phyloP scores from a whole-genome alignment of 2,113 vertebrate species.

The Cnemophilus loriae region DNA sequence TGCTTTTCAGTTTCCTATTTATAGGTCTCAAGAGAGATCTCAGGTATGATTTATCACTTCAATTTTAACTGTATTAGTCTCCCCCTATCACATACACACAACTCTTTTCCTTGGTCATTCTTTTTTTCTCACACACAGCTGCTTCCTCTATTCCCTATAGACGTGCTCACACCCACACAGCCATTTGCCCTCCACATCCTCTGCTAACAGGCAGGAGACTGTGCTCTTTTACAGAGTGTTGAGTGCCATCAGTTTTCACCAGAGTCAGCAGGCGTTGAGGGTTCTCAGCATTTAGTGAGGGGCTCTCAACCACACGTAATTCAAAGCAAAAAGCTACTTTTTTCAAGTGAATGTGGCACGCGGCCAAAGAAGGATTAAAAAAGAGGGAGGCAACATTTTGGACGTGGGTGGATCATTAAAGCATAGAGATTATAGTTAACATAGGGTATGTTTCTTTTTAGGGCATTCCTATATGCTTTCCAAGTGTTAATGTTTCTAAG shows the following conservation, averaged over 20 bases:
- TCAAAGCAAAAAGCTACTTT: constrained; percentile 15
- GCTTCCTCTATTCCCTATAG: constrained; percentile 46
- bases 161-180: constrained; percentile 37
- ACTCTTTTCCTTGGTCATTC: constrained; percentile 24
- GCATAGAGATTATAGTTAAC: constrained; percentile 37
- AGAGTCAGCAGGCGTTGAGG: constrained; percentile 35
- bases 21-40: constrained; percentile 68
- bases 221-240: neutral
- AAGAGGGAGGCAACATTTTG: constrained; percentile 50
- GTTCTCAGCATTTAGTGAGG: constrained; percentile 12
- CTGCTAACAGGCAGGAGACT: constrained; percentile 22
- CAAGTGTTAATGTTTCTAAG: constrained; percentile 34
- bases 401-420: constrained; percentile 49
- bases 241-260: constrained; percentile 38
- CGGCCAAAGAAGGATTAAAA: constrained; percentile 29
- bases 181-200: constrained; percentile 53
- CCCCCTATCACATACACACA: constrained; percentile 7
- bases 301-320: neutral
- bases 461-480: constrained; percentile 20
- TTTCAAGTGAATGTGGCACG: neutral
- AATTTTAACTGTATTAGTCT: constrained; percentile 72
- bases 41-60: constrained; percentile 78
- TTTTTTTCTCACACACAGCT: constrained; percentile 32
- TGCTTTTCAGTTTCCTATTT: constrained; percentile 78
- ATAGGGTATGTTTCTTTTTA: constrained; percentile 44